Percentiles rank a stretch among this genome's conserved stretches.
phyloP scores from a whole-genome alignment of 53 echinoderm and acorn worm species.

The Pentamera pediparva region DNA sequence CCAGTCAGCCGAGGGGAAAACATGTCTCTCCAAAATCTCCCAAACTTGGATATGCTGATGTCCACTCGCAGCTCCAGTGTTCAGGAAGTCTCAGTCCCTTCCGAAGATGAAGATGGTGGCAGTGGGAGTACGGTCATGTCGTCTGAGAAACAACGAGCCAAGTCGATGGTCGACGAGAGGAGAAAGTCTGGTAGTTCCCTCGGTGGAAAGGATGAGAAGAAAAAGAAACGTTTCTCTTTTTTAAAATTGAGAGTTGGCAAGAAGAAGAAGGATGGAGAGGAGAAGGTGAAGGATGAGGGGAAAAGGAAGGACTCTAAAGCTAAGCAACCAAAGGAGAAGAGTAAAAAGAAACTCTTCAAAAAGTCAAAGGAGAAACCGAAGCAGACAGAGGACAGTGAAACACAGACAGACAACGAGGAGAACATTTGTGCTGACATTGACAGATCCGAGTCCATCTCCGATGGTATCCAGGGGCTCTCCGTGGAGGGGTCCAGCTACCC shows the following conservation, averaged over 20 bases:
- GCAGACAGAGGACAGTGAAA: slow-evolving; percentile 30
- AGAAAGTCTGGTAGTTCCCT: slow-evolving; percentile 22
- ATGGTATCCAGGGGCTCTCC: not conserved
- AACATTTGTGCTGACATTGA: slow-evolving; percentile 10
- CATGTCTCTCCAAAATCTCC: slow-evolving; percentile 1
- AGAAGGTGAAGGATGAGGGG: slow-evolving; percentile 41
- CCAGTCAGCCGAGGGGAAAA: not conserved
- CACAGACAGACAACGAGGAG: slow-evolving; percentile 30
- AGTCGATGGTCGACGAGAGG: slow-evolving; percentile 11
- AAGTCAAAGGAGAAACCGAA: slow-evolving; percentile 42
- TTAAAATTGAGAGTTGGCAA: slow-evolving; percentile 68
- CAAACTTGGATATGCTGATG: slow-evolving; percentile 17
- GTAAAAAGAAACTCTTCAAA: slow-evolving; percentile 57
- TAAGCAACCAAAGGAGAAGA: slow-evolving; percentile 51
- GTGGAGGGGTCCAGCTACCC: slow-evolving; percentile 16
- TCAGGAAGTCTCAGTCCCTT: not conserved
- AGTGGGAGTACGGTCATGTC: not conserved
- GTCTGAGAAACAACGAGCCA: slow-evolving; percentile 8
- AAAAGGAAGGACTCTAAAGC: slow-evolving; percentile 12
- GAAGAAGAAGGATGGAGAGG: slow-evolving; percentile 49
- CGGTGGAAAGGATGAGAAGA: slow-evolving; percentile 57
- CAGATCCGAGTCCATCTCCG: slow-evolving; percentile 33
- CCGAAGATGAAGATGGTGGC: not conserved
- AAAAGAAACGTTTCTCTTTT: slow-evolving; percentile 92
- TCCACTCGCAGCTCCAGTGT: not conserved